Evolutionary conservation across 2,113 vertebrate species (phyloP).

Genomic region (Psittacara wagleri): DNA sequence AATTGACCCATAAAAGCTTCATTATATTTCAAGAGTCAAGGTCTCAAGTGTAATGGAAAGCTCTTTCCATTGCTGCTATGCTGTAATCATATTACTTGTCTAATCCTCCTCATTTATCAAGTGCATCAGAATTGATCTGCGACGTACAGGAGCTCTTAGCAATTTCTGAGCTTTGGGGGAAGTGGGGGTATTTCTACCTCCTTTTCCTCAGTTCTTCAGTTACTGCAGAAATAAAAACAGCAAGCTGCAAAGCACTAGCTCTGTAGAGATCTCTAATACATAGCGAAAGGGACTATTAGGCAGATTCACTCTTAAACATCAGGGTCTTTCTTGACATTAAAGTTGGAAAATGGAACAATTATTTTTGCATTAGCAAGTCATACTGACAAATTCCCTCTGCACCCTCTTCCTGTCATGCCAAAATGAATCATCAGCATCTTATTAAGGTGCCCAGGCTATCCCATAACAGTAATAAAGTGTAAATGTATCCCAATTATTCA

Average conservation of each 20-base stretch:
- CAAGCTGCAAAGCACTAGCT: not conserved
- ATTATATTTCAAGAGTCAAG: not conserved
- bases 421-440: constrained; percentile 68
- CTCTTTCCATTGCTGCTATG: not conserved
- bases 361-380: constrained; percentile 65
- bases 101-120: constrained; percentile 18
- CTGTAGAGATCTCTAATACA: not conserved
- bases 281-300: not conserved
- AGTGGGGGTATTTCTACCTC: not conserved
- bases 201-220: not conserved
- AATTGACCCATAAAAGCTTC: constrained; percentile 16
- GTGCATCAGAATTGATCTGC: constrained; percentile 13
- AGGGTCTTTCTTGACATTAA: constrained; percentile 48
- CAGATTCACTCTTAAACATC: constrained; percentile 15
- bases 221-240: not conserved
- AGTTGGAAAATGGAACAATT: constrained; percentile 67
- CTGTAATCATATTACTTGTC: constrained; percentile 19
- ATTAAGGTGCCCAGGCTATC: constrained; percentile 57
- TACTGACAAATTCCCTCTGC: constrained; percentile 57
- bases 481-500: constrained; percentile 65
- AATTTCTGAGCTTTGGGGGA: not conserved
- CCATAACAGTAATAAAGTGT: constrained; percentile 60
- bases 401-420: constrained; percentile 37
- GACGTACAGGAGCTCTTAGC: not conserved
- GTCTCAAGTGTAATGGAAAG: not conserved